These are phyloP conservation scores for Mungos mungo DNA, from an alignment of 2,113 vertebrate species.

Conservation along the genomic window DNA sequence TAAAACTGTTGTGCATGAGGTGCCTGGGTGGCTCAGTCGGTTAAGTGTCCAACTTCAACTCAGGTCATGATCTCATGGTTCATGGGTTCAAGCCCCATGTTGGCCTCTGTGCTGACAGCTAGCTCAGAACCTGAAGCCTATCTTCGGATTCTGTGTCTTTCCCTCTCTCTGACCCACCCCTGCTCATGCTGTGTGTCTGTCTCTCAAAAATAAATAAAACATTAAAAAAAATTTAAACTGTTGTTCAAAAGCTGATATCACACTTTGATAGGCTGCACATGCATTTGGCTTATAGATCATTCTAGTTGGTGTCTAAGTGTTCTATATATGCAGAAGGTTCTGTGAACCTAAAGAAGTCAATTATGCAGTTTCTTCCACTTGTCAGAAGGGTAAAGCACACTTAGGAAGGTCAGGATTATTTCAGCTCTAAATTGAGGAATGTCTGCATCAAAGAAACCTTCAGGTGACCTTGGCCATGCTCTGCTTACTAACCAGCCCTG, in stretches of 20 bases:
- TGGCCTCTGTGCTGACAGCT: no score
- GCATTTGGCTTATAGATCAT: neutral
- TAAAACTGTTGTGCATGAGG: neutral
- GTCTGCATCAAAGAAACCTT: conserved; percentile 62
- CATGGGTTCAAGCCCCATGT: no score
- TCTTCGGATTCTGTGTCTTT: no score
- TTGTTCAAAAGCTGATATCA: neutral
- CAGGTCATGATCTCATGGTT: no score
- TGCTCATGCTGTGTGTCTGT: no score
- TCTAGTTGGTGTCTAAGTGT: neutral
- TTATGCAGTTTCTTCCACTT: conserved; percentile 19
- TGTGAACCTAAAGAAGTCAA: conserved; percentile 32
- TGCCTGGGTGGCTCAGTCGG: no score
- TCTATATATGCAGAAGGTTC: conserved; percentile 24
- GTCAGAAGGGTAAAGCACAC: conserved; percentile 41
- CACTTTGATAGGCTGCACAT: neutral
- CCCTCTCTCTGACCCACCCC: no score
- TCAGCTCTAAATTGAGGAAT: conserved; percentile 49
- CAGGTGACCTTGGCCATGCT: conserved; percentile 42
- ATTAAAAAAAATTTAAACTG: neutral
- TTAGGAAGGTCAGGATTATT: conserved; percentile 51
- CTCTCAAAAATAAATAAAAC: no score
- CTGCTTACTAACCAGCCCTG: conserved; percentile 45
- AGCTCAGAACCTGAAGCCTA: no score
- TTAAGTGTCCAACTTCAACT: no score